Conservation (phyloP, 2,888 invertebrate species). For the Sinopyrophorus schimmeli region DNA sequence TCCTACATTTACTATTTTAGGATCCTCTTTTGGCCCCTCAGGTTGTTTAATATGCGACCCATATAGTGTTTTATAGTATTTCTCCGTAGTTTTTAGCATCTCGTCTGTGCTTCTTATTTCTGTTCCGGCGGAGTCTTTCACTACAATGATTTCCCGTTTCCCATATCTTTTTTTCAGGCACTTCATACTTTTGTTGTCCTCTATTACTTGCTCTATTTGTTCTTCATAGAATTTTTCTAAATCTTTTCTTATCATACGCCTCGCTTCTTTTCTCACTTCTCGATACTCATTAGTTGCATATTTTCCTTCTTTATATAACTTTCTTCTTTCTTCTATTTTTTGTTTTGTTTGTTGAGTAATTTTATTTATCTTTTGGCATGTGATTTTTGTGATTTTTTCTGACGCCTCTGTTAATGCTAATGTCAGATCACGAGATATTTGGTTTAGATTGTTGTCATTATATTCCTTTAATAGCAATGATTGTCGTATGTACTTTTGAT, state of each 20-base stretch:
- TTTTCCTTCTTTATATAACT: conserved; percentile 1
- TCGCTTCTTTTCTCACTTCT: background rate
- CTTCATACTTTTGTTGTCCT: conserved; percentile 2
- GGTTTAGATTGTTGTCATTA: background rate
- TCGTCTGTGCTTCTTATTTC: no score
- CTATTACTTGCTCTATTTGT: conserved; percentile 1
- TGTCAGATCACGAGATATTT: background rate
- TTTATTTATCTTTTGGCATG: background rate
- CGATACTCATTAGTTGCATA: background rate
- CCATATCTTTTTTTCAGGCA: conserved; percentile 2
- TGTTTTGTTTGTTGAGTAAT: background rate
- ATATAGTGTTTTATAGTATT: no score
- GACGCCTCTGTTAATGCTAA: background rate
- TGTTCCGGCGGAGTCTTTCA: no score
- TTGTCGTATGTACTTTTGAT: background rate
- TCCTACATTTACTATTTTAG: no score
- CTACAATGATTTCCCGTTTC: no score
- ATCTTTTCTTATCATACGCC: no score
- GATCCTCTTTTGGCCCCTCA: no score
- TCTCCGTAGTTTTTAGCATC: no score
- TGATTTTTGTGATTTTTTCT: background rate
- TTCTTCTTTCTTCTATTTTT: background rate
- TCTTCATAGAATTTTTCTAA: background rate
- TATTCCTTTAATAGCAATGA: background rate
- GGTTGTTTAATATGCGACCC: no score